Evolutionary conservation across 2,888 invertebrate species (phyloP), one percentile per base, ranked within the genome.

Genomic region (Druceiella hillmani): DNA sequence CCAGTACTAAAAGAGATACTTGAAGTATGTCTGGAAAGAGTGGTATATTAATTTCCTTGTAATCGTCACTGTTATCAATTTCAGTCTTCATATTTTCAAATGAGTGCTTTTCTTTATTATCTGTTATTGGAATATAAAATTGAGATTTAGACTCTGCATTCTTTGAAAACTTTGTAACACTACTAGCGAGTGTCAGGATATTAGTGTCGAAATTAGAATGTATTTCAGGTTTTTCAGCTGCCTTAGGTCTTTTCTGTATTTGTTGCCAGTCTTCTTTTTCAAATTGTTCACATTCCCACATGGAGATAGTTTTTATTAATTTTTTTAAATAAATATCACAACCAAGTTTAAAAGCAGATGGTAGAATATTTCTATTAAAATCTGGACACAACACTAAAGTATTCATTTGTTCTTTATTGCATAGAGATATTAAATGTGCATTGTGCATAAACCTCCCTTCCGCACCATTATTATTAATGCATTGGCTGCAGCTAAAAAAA

Each of bases 281-380:
- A 13, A 51, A 52, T 49, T 71, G 67, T 51, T 59, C 66, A 12
- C 52, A 52, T 48, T 72, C 72, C 33, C 59, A 55, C 6, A 52
- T 53, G 0, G 66, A 59, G 3, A 63, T 50, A 0, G 58, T 52
- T 31, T 61, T 62, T 0, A 66, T 42, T 27, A 72, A 64, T 10
- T 65, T 64, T 47, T 57, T 61, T 17, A 73, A 45, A 53, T 74
- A 78, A 20, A 55, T 57, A 38, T 72, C 65, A 40, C 75, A 65
- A 1, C 75, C 57, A 6, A 72, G 59, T 52, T 65, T 64, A 40
- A 78, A 71, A 43, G 73, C 69, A 3, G 72, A 62, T 16, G 59
- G 55, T 4, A 78, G 54, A 25, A 77, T 61, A 54, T 68, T 68
- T 36, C 68, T 66, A 50, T 74, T 68, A 46, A 74, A 75, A 44